Conservation (phyloP, 1,140 invertebrate species). For the Atopsyche davidsoni region DNA sequence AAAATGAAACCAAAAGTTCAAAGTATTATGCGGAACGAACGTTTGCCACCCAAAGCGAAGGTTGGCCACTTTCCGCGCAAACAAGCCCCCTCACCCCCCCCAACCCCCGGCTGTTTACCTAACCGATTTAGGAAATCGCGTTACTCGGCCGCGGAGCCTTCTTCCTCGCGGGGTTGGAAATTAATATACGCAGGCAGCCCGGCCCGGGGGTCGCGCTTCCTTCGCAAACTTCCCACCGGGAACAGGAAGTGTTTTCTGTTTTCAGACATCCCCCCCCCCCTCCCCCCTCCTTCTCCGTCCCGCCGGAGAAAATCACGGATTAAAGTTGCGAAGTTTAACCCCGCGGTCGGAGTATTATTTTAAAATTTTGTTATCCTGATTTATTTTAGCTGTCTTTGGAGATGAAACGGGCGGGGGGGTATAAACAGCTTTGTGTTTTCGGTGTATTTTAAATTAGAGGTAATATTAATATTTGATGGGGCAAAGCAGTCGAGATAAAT, state of each 20-base stretch:
- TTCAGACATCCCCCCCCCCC: background rate
- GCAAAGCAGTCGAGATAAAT: no score
- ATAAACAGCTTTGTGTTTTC: no score
- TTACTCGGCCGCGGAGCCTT: background rate
- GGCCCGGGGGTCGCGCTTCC: background rate
- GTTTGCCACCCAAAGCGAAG: no score
- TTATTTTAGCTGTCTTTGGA: no score
- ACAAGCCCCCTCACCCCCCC: conserved; percentile 2
- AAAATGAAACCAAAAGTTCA: no score
- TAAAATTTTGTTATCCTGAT: no score
- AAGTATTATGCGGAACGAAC: no score
- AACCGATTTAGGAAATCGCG: background rate
- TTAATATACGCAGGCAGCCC: background rate
- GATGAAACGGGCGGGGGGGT: no score
- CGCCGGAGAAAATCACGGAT: background rate
- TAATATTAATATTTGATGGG: no score
- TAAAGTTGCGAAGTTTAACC: no score
- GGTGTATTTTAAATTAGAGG: no score
- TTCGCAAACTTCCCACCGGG: background rate
- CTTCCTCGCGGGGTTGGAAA: background rate
- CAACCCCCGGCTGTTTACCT: conserved; percentile 3
- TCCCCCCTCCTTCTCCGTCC: background rate
- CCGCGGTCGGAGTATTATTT: no score
- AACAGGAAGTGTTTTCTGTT: conserved; percentile 1
- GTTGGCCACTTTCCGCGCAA: background rate